These are phyloP conservation scores for Synanthedon andrenaeformis DNA, from an alignment of 2,888 invertebrate genomes.

Conservation along the genomic window DNA sequence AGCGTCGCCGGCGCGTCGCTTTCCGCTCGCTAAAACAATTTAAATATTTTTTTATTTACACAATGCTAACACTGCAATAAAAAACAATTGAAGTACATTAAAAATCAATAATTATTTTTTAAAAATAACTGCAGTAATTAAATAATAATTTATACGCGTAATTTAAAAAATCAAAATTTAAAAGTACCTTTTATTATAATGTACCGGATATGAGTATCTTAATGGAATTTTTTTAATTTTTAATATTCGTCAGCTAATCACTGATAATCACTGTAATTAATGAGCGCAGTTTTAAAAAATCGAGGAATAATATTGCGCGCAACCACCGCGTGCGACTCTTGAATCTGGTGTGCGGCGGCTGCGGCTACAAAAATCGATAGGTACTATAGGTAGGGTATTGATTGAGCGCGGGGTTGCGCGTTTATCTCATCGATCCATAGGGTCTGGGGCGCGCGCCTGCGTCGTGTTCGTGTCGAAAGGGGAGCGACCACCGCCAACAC, in stretches of 20 bases:
- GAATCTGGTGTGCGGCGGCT: slow-evolving; percentile 66
- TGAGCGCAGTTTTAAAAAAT: neutral
- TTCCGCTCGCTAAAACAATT: no score
- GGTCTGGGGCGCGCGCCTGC: slow-evolving; percentile 36
- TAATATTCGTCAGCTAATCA: slow-evolving; percentile 1
- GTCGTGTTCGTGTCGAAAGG: slow-evolving; percentile 38
- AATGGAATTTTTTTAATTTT: slow-evolving; percentile 1
- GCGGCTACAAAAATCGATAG: slow-evolving; percentile 80
- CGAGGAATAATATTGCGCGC: slow-evolving; percentile 34
- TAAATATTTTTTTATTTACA: no score
- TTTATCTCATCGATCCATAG: slow-evolving; percentile 80
- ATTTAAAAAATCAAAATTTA: no score
- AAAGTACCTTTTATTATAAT: no score
- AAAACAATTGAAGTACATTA: no score
- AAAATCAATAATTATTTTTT: no score
- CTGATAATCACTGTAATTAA: neutral
- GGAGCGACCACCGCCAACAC: slow-evolving; percentile 21
- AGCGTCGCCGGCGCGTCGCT: neutral
- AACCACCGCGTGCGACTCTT: slow-evolving; percentile 68
- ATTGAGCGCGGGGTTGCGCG: slow-evolving; percentile 77
- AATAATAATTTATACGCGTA: no score
- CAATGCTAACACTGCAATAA: no score
- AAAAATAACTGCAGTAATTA: no score
- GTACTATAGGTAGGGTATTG: slow-evolving; percentile 81
- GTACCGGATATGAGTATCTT: no score